These are phyloP conservation scores for Dendrocincla tyrannina DNA, from an alignment of 2,797 vertebrate species.

Conservation along the genomic window DNA sequence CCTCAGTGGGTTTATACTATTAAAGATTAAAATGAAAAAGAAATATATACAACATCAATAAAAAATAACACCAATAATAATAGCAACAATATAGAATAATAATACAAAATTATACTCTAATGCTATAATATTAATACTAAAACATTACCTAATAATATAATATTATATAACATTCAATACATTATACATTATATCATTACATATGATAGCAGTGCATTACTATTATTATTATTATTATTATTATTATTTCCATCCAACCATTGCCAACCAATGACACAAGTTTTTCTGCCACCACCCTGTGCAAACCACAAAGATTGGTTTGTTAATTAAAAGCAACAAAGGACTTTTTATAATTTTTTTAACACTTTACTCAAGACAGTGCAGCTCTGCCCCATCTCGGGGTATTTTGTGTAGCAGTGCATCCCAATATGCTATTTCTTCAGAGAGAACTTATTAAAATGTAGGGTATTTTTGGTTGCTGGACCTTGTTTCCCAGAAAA, in stretches of 20 bases:
- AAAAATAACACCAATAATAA: no score
- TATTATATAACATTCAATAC: no score
- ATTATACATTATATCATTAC: background rate
- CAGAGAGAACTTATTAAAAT: slow-evolving; percentile 14
- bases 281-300: background rate
- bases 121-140: background rate
- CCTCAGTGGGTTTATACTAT: background rate
- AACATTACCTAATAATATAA: background rate
- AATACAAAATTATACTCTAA: no score
- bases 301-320: background rate
- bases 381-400: background rate
- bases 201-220: background rate
- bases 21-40: background rate
- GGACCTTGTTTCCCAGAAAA: background rate
- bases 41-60: background rate
- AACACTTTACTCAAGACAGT: background rate
- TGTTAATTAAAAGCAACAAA: background rate
- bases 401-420: background rate
- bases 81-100: no score
- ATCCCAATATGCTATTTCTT: background rate
- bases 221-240: slow-evolving; percentile 18
- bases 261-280: background rate
- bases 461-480: background rate
- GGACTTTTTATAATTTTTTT: background rate
- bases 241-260: background rate